These are phyloP conservation scores for Bombyx huttoni DNA, from an alignment of 2,888 invertebrate genomes.

Conservation along the genomic window DNA sequence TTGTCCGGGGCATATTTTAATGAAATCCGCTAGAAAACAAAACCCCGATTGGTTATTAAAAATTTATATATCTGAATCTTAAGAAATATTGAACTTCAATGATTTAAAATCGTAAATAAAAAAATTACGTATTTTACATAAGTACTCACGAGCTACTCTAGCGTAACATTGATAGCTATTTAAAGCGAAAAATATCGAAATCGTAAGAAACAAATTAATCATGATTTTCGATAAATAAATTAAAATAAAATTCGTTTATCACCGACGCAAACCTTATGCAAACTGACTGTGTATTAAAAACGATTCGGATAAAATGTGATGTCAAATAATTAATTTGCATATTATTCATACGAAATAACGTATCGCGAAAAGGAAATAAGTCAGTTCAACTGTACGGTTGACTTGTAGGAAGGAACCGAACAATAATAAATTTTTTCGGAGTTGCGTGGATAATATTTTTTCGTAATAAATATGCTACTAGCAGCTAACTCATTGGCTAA, in stretches of 20 bases:
- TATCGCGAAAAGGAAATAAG: conserved; percentile 5
- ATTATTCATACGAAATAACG: conserved; percentile 5
- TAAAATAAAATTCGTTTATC: conserved; percentile 10
- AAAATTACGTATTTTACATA: background rate
- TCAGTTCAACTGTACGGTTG: conserved; percentile 5
- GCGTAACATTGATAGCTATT: conserved; percentile 11
- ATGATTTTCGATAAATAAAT: conserved; percentile 10
- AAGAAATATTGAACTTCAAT: background rate
- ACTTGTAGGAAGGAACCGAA: background rate
- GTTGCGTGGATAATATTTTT: background rate
- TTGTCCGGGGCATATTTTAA: conserved; percentile 30
- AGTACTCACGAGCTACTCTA: conserved; percentile 23
- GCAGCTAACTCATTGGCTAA: too few species aligned
- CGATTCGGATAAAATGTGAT: background rate
- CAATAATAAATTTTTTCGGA: background rate
- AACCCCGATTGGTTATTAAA: background rate
- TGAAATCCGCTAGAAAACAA: conserved; percentile 26
- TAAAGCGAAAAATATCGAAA: conserved; percentile 6
- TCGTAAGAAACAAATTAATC: background rate
- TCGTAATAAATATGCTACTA: background rate
- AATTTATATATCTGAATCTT: conserved; percentile 4
- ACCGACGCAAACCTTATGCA: conserved; percentile 12
- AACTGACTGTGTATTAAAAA: conserved; percentile 15
- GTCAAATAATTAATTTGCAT: background rate
- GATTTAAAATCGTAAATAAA: background rate